phyloP scores from a whole-genome alignment of 2,888 invertebrate species.

The Coelopa pilipes region DNA sequence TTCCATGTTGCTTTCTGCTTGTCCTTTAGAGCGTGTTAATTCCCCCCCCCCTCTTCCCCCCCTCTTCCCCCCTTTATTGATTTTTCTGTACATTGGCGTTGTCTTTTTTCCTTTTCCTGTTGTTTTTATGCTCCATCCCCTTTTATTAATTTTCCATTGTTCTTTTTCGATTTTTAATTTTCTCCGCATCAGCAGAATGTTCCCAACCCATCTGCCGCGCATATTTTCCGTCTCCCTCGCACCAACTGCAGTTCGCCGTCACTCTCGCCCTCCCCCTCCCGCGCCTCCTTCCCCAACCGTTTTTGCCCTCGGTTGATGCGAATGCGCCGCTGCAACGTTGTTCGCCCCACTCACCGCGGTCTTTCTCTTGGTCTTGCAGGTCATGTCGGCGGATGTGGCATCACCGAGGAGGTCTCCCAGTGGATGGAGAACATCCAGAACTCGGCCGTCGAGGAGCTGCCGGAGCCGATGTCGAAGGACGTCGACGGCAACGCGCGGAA shows the following conservation, averaged over 20 bases:
- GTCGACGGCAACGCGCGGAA: slow-evolving; percentile 48
- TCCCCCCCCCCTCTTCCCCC: too few relatives aligned
- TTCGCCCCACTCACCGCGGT: slow-evolving; percentile 16
- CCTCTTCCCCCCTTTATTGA: too few relatives aligned
- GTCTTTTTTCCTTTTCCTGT: too few relatives aligned
- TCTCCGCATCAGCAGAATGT: slow-evolving; percentile 55
- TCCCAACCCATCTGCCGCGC: slow-evolving; percentile 23
- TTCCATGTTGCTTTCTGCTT: too few relatives aligned
- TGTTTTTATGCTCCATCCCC: too few relatives aligned
- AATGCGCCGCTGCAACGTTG: too few relatives aligned
- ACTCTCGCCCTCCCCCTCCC: background rate
- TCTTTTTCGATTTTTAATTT: slow-evolving; percentile 14
- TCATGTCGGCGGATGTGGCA: slow-evolving; percentile 87
- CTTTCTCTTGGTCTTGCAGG: slow-evolving; percentile 68
- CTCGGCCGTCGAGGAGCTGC: slow-evolving; percentile 73
- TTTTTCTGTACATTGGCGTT: too few relatives aligned
- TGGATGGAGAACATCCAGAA: slow-evolving; percentile 95
- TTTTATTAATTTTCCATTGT: too few relatives aligned
- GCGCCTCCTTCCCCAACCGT: background rate
- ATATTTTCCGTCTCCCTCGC: slow-evolving; percentile 38
- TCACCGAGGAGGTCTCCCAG: slow-evolving; percentile 85
- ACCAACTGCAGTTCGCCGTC: too few relatives aligned
- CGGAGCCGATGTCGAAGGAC: slow-evolving; percentile 62
- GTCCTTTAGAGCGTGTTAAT: too few relatives aligned
- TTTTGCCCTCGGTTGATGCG: too few relatives aligned